Percentiles rank a stretch among this genome's conserved stretches.
Conservation (phyloP, 2,888 invertebrate species). For the Andrena dorsata region DNA sequence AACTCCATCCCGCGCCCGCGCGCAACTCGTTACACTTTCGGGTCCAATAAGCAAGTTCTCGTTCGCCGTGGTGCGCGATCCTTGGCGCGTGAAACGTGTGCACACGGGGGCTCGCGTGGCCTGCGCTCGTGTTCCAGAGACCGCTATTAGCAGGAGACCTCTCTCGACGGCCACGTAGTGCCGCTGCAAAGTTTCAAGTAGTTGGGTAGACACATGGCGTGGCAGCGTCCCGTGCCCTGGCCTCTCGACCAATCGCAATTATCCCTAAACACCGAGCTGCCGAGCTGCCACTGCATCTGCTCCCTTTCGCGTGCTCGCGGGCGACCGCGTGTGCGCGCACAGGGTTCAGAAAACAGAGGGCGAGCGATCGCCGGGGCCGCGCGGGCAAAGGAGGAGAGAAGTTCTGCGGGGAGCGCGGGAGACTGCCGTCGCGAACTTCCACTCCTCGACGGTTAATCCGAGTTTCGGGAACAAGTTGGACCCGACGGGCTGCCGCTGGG, state of each 20-base stretch:
- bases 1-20: background rate
- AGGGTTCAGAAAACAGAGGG: constrained; percentile 31
- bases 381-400: constrained; percentile 43
- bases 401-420: constrained; percentile 48
- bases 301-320: constrained; percentile 50
- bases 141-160: constrained; percentile 55
- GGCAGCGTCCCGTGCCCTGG: constrained; percentile 58
- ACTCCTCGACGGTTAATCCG: constrained; percentile 75
- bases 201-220: constrained; percentile 73
- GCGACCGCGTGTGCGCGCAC: constrained; percentile 49
- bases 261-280: constrained; percentile 68
- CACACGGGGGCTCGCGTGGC: background rate
- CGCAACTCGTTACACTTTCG: constrained; percentile 14
- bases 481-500: constrained; percentile 19
- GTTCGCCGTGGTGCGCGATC: constrained; percentile 16
- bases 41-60: constrained; percentile 19
- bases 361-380: background rate
- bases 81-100: constrained; percentile 41
- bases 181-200: constrained; percentile 74
- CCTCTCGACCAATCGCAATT: constrained; percentile 75
- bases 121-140: constrained; percentile 29
- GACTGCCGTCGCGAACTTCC: constrained; percentile 67
- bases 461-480: constrained; percentile 74
- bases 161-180: constrained; percentile 48
- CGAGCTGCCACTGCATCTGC: constrained; percentile 61